Evolutionary conservation across 2,113 vertebrate genomes (phyloP), one percentile per base, ranked within the genome.

Genomic region (Scortum barcoo): DNA sequence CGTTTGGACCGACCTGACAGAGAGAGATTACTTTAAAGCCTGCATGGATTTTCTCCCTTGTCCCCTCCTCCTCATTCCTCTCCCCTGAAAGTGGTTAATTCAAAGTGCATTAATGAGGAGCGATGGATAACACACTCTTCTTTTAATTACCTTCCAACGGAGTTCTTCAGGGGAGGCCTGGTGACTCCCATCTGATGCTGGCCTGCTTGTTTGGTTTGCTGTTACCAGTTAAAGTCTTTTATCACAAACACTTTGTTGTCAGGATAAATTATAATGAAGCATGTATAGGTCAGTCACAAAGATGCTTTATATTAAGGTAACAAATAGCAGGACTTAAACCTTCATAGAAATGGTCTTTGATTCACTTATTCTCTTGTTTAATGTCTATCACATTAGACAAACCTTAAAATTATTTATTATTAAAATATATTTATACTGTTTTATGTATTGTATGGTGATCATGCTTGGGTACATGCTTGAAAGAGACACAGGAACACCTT

Each of bases 1-100:
- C 58, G 71, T 93, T 92, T 94, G 92, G 93, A 91, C 89, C 86
- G 33, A 85, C 90, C 88, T 90, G 94, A 95, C 94, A 95, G 92
- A 94, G 94, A 95, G 92, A 94, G 93, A 95, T 95, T 92, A 90
- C 90, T 86, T 83, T 69, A 86, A 94, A 88, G 86, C 82, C 78
- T 67, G 87, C 92, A 94, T 94, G 83, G 94, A 95, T 95, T 94
- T 94, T 93, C 87, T 85, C 67, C 60, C 77, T 51, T 38, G 86
- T 86, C 85, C 72, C 89, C 87, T 89, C 91, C 91, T 93, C 80
- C 90, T 71, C 56, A 85, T 86, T 84, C 66, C 79, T 92, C 82
- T 87, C 68, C 78, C 80, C 83, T 89, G 91, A 93, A 94, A 86
- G 89, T 87, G 91, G 82, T 90, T 93, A 93, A 94, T 90, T 95